Base-by-base conservation (phyloP, 2,888 invertebrate genomes). In the Cheilosia scutellata region DNA sequence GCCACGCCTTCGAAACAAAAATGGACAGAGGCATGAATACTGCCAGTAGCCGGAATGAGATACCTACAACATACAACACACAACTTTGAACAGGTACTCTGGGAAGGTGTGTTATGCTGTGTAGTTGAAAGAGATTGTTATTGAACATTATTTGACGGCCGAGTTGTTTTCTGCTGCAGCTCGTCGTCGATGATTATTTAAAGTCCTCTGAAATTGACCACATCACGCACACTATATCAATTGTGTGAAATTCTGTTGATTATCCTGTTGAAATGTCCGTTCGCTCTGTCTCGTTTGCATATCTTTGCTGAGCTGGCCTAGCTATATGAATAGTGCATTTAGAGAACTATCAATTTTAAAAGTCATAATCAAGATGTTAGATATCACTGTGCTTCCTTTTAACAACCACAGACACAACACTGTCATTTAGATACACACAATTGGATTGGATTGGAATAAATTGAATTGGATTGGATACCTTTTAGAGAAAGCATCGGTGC, bases 191-290 rank as follows among this genome's bases (percentile, higher is more conserved):
- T 72, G 76, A 77, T 77, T 75, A 58, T 57, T 72, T 44, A 51
- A 51, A 63, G 47, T 84, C 79, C 74, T 63, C 58, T 51, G 49
- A 49, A 53, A 66, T 70, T 76, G 75, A 84, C 84, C 80, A 79
- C 75, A 79, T 42, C 75, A 65, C 70, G 65, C 74, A 65, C 83
- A 75, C 68, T 65, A 20, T 65, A 71, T 75, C 65, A 65, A 65
- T 74, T 68, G 71, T 78, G 83, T 68, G 79, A 74, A 79, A 63
- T 13, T 42, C 57, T 84, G 78, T 84, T 80, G 79, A 84, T 84
- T 79, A 84, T 84, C 80, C 84, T 84, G 84, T 80, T 84, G 84
- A 84, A 84, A 79, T 80, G 79, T 79, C 75, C 75, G 66, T 78
- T 79, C 9, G 16, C 9, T 27, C 16, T 31, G 33, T 49, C 6